phyloP scores from a whole-genome alignment of 2,888 invertebrate genomes.

The Tenthredo scrophulariae region DNA sequence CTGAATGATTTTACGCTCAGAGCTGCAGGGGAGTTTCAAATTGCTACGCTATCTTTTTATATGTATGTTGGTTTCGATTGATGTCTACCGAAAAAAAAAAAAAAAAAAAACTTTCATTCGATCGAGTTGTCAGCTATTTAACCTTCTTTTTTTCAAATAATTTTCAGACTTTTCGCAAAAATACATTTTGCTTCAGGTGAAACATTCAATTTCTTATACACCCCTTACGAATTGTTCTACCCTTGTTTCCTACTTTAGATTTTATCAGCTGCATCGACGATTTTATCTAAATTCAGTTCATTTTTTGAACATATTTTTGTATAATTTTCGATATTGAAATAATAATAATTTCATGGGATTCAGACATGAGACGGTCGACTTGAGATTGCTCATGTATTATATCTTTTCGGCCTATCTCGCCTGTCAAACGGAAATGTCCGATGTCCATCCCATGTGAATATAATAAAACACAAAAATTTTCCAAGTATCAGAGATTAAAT shows the following conservation, averaged over 20 bases:
- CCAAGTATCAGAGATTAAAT: background rate
- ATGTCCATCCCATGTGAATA: background rate
- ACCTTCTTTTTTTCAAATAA: background rate
- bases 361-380: background rate
- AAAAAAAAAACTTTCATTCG: no score
- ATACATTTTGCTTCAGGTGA: background rate
- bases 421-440: background rate
- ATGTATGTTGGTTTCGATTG: background rate
- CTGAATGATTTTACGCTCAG: slow-evolving; percentile 18
- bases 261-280: background rate
- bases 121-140: background rate
- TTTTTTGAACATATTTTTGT: background rate
- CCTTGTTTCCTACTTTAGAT: background rate
- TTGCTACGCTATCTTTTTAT: background rate
- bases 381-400: background rate
- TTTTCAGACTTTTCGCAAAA: background rate
- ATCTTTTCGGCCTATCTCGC: background rate
- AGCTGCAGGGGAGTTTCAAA: background rate
- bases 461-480: background rate
- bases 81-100: background rate
- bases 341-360: background rate
- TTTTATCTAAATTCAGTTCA: background rate
- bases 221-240: no score
- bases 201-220: no score
- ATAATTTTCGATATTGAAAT: background rate